These are phyloP conservation scores for Onychomys leucogaster DNA, from an alignment of 2,797 vertebrate genomes.

Conservation along the genomic window DNA sequence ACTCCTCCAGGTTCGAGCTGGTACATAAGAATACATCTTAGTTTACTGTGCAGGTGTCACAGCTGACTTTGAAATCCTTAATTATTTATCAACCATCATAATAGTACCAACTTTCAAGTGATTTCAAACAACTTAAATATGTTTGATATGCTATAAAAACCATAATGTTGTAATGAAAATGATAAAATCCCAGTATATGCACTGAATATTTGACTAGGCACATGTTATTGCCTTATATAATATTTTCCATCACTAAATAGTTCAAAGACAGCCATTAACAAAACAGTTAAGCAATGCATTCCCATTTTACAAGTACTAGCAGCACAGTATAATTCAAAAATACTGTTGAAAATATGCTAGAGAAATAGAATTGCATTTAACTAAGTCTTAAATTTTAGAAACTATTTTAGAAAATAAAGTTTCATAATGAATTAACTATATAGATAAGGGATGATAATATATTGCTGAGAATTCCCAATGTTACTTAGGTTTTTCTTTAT, in stretches of 20 bases:
- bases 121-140: conserved; percentile 47
- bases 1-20: background rate
- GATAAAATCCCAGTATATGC: background rate
- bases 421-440: conserved; percentile 14
- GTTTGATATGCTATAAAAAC: background rate
- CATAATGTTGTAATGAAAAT: conserved; percentile 27
- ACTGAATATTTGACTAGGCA: background rate
- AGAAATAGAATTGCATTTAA: background rate
- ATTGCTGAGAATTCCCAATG: conserved; percentile 20
- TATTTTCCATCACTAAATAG: background rate
- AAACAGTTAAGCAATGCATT: background rate
- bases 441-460: background rate
- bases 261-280: conserved; percentile 19
- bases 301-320: background rate
- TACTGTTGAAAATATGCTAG: background rate
- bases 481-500: conserved; percentile 11
- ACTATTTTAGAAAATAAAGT: conserved; percentile 33
- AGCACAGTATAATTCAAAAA: background rate
- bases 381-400: conserved; percentile 12
- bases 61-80: conserved; percentile 43
- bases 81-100: background rate
- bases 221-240: background rate
- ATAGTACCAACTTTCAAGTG: conserved; percentile 43
- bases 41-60: background rate
- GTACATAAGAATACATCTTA: background rate